Percentiles rank a stretch among this genome's conserved stretches.
phyloP scores from a whole-genome alignment of 2,113 vertebrate genomes.

The Bothrops jararaca region DNA sequence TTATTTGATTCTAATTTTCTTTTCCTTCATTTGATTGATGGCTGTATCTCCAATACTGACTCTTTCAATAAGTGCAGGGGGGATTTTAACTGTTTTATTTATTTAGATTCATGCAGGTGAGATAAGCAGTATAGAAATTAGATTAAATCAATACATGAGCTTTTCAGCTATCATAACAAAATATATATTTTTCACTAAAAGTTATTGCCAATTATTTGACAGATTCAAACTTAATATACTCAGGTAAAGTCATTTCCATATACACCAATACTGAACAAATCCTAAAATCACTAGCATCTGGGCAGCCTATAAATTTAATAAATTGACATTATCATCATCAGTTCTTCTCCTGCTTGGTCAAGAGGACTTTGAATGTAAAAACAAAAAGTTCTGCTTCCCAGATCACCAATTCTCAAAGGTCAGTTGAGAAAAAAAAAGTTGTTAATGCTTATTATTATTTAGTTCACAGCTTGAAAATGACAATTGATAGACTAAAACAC shows the following conservation, averaged over 20 bases:
- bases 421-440: neutral
- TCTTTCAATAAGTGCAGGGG: neutral
- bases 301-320: no score
- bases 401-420: fast-evolving
- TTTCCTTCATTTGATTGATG: neutral
- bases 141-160: no score
- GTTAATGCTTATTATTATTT: neutral
- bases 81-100: neutral
- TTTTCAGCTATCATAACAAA: no score
- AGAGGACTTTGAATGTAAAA: slow-evolving; percentile 10
- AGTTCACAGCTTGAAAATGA: neutral
- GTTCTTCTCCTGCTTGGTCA: neutral
- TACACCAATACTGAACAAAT: no score
- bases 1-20: slow-evolving; percentile 3
- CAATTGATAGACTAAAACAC: neutral
- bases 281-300: no score
- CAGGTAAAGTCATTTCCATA: no score
- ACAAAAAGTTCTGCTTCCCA: neutral
- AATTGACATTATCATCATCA: no score
- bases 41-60: neutral
- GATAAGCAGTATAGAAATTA: no score
- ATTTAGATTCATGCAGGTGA: no score
- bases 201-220: no score
- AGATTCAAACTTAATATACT: no score
- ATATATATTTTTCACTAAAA: no score